Percentiles rank a stretch among this genome's conserved stretches.
phyloP scores from a whole-genome alignment of 2,888 invertebrate genomes.

The Apamea sordens region DNA sequence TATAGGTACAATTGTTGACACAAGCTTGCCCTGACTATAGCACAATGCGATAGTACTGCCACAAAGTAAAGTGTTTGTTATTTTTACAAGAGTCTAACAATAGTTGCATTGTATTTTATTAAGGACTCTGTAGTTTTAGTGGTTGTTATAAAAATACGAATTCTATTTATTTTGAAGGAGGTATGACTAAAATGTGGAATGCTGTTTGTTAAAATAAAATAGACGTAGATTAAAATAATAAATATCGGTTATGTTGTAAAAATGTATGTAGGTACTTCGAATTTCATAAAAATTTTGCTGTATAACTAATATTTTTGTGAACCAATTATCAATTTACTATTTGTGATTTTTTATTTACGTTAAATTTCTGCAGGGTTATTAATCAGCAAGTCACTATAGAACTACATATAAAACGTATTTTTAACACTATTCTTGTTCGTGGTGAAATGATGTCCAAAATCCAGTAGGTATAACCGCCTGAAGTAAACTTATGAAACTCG shows the following conservation, averaged over 20 bases:
- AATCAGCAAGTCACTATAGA: not conserved
- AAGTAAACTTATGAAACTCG: not conserved
- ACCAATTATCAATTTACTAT: not conserved
- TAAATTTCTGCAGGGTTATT: not conserved
- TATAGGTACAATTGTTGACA: slow-evolving; percentile 48
- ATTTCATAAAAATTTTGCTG: not conserved
- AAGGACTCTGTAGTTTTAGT: not conserved
- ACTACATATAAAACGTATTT: no score
- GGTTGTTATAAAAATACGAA: slow-evolving; percentile 9
- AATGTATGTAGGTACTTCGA: no score
- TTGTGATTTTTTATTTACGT: not conserved
- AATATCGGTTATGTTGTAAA: not conserved
- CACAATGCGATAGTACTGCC: slow-evolving; percentile 32
- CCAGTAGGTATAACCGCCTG: not conserved
- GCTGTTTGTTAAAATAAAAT: not conserved
- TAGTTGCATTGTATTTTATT: slow-evolving; percentile 3
- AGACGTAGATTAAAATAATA: not conserved
- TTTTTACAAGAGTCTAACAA: not conserved
- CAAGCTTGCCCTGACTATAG: slow-evolving; percentile 24
- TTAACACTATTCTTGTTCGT: not conserved
- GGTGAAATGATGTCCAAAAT: not conserved
- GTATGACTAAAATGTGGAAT: not conserved
- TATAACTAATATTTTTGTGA: not conserved
- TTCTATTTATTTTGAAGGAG: not conserved
- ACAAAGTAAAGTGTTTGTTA: slow-evolving; percentile 33